Evolutionary conservation across 2,797 vertebrate species (phyloP), one percentile per base, ranked within the genome.

Genomic region (Notolepis coatsorum): DNA sequence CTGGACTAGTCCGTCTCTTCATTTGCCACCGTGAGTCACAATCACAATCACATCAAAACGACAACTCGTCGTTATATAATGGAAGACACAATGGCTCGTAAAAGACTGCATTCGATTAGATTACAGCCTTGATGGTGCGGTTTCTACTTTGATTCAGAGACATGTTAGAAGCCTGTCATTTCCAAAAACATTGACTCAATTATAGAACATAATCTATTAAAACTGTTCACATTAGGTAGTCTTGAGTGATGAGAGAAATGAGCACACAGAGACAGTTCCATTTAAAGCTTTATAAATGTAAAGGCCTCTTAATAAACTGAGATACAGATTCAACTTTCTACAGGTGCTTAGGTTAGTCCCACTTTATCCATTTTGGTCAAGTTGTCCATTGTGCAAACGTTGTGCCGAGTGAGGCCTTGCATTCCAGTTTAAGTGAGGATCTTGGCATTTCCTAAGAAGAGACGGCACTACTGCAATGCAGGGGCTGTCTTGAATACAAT

Each of bases 381-480:
- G 8, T 69, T n/a, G n/a, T n/a, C n/a, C 76, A 84, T 79, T 87
- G 87, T 89, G 83, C 78, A 84, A 86, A 82, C 56, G 65, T 59
- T 81, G 69, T 82, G 71, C 73, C 15, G 57, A 70, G n/a, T 49
- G 12, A 69, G 73, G 57, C 7, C 52, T 53, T 64, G 68, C 17
- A 51, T 60, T 76, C 28, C 64, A 71, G n/a, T 57, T 56, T 50
- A 55, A 2, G 27, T 60, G 56, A 71, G 39, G 52, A 42, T 73
- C 17, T 49, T 55, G 15, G 48, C 39, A 56, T 42, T 41, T 61
- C 57, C 13, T 33, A 15, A 28, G 13, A 37, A 38, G n/a, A n/a
- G n/a, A n/a, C n/a, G 31, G 49, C 23, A 59, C 42, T 38, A 12
- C 30, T 49, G 10, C n/a, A 37, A 35, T 9, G 50, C 3, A 2